Conservation (phyloP, 1,140 invertebrate genomes). For the Pomphorhynchus laevis region DNA sequence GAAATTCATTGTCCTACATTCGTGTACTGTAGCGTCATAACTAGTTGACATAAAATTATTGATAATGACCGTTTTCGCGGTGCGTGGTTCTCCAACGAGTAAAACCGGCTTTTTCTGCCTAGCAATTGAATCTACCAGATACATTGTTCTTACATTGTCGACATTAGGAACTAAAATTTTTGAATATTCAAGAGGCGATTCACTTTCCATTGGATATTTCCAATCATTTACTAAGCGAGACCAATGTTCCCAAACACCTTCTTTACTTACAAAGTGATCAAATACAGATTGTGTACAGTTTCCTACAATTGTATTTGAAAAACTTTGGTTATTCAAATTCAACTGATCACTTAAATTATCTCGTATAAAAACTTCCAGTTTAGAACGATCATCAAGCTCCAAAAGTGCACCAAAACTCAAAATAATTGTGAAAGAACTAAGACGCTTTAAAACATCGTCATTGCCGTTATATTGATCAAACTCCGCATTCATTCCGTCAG, state of each 20-base stretch:
- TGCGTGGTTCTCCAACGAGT: conserved; percentile 63
- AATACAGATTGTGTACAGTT: conserved; percentile 46
- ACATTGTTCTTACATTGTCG: conserved; percentile 62
- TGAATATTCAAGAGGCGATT: conserved; percentile 44
- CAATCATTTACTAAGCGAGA: conserved; percentile 40
- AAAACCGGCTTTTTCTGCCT: conserved; percentile 46
- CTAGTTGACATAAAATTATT: conserved; percentile 61
- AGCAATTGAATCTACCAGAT: conserved; percentile 45
- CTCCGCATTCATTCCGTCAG: too few relatives aligned
- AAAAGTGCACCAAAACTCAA: conserved; percentile 45
- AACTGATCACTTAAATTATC: conserved; percentile 25
- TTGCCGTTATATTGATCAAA: too few relatives aligned
- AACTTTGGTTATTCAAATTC: conserved; percentile 32
- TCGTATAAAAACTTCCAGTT: conserved; percentile 39
- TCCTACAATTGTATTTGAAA: conserved; percentile 25
- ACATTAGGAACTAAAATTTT: conserved; percentile 61
- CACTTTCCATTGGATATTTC: conserved; percentile 49
- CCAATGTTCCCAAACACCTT: conserved; percentile 60
- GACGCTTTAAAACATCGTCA: conserved; percentile 15
- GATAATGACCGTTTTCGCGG: conserved; percentile 77
- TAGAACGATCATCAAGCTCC: conserved; percentile 40
- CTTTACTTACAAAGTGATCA: conserved; percentile 43
- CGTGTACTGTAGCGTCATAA: conserved; percentile 45
- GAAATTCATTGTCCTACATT: conserved; percentile 57
- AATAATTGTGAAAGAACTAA: conserved; percentile 19